Evolutionary conservation across 2,888 invertebrate species (phyloP).

Genomic region (Luperina testacea): DNA sequence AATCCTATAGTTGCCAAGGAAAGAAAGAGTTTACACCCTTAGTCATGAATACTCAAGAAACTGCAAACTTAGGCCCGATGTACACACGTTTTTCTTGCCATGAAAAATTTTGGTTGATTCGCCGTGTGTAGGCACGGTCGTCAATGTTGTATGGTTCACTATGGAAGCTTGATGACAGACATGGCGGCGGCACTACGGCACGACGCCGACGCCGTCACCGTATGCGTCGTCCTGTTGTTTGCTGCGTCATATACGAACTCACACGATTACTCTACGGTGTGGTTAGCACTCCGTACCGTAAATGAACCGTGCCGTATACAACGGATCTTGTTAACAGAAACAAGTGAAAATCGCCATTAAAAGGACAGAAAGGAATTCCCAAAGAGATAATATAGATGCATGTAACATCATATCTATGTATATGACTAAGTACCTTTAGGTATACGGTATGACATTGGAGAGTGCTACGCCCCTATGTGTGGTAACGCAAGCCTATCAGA

Average conservation of each 20-base stretch:
- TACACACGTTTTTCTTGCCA: not conserved
- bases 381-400: not conserved
- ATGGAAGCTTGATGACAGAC: not conserved
- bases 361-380: constrained; percentile 1
- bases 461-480: constrained; percentile 43
- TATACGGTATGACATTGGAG: constrained; percentile 31
- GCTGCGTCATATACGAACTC: too few relatives aligned
- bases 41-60: constrained; percentile 1
- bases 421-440: not conserved
- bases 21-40: not conserved
- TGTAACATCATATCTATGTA: not conserved
- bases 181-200: not conserved
- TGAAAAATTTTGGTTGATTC: too few relatives aligned
- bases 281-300: too few relatives aligned
- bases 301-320: not conserved
- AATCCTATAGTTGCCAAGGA: not conserved
- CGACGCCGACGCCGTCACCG: not conserved
- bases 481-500: constrained; percentile 27
- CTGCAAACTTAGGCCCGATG: not conserved
- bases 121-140: not conserved
- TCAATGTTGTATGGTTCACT: not conserved
- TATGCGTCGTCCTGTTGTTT: too few relatives aligned
- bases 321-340: not conserved
- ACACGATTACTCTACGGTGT: too few relatives aligned
- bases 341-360: not conserved